These are phyloP conservation scores for Oreonectes daqikongensis DNA, from an alignment of 2,797 vertebrate genomes.

Conservation along the genomic window DNA sequence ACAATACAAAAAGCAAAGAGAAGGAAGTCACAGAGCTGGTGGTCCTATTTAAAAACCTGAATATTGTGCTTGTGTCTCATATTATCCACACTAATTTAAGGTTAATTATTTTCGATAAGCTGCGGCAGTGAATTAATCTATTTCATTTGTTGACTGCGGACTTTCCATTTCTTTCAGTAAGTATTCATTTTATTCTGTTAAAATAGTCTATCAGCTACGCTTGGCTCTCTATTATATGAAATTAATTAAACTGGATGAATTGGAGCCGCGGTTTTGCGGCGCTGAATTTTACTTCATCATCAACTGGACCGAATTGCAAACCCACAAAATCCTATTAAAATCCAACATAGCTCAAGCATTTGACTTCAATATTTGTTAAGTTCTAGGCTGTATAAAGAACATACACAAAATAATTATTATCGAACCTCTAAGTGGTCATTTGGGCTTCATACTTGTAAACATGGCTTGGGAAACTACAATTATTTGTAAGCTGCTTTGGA, in stretches of 20 bases:
- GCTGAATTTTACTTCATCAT: slow-evolving; percentile 39
- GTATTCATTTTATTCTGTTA: slow-evolving; percentile 25
- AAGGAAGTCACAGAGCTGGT: slow-evolving; percentile 13
- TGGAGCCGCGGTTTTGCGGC: slow-evolving; percentile 45
- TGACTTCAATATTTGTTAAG: slow-evolving; percentile 45
- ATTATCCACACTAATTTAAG: slow-evolving; percentile 31
- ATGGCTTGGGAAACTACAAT: too few species aligned
- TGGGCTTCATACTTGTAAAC: not conserved
- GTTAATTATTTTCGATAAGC: slow-evolving; percentile 45
- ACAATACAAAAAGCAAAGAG: slow-evolving; percentile 11
- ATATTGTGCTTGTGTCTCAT: slow-evolving; percentile 32
- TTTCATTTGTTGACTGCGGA: slow-evolving; percentile 7
- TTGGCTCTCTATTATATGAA: slow-evolving; percentile 45
- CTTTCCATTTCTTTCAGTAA: not conserved
- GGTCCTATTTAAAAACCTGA: not conserved
- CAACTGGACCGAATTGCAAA: slow-evolving; percentile 36
- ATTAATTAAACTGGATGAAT: slow-evolving; percentile 58
- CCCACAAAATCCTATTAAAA: slow-evolving; percentile 53
- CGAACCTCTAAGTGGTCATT: not conserved
- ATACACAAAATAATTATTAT: not conserved
- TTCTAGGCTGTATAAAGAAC: slow-evolving; percentile 21
- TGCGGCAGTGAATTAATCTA: slow-evolving; percentile 20
- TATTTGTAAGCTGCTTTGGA: too few species aligned
- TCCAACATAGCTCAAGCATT: slow-evolving; percentile 43
- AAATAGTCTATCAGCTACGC: slow-evolving; percentile 47